Percentiles rank a stretch among this genome's conserved stretches.
Evolutionary conservation across 2,888 invertebrate genomes (phyloP).

Genomic region (Volucella inanis): DNA sequence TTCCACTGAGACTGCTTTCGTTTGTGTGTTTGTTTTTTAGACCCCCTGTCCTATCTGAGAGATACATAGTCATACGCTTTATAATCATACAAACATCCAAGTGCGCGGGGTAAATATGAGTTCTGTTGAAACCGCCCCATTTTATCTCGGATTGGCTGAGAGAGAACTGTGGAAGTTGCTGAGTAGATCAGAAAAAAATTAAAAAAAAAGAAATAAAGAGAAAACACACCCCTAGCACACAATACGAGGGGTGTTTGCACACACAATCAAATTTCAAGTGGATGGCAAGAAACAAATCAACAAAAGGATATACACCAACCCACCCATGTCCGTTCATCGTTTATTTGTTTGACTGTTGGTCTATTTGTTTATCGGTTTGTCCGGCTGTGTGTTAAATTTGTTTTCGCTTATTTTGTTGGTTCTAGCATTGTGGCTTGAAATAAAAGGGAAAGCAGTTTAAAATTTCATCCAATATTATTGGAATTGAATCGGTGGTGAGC

Average conservation of each 20-base stretch:
- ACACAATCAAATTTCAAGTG: conserved; percentile 70
- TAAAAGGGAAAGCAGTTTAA: conserved; percentile 73
- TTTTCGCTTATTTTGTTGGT: neutral
- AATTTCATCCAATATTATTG: conserved; percentile 49
- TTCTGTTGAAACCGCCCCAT: conserved; percentile 56
- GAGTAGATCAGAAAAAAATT: too few relatives aligned
- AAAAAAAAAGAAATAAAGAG: conserved; percentile 18
- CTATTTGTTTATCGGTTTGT: conserved; percentile 3
- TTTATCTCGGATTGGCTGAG: conserved; percentile 64
- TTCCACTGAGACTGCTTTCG: too few relatives aligned
- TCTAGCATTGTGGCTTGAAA: conserved; percentile 49
- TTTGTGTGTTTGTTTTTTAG: conserved; percentile 9
- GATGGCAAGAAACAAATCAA: conserved; percentile 28
- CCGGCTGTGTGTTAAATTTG: too few relatives aligned
- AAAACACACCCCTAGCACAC: conserved; percentile 65
- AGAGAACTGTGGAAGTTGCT: neutral
- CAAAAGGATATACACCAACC: conserved; percentile 32
- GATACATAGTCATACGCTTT: neutral
- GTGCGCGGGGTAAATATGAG: conserved; percentile 42
- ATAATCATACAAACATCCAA: neutral
- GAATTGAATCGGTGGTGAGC: neutral
- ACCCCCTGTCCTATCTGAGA: neutral
- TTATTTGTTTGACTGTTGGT: conserved; percentile 24
- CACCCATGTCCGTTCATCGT: conserved; percentile 24
- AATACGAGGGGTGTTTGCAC: conserved; percentile 63